A percentile compares a stretch with the other conserved stretches of the same genome.
Conservation (phyloP, 2,797 vertebrate species). For the Hafferia zeledoni region DNA sequence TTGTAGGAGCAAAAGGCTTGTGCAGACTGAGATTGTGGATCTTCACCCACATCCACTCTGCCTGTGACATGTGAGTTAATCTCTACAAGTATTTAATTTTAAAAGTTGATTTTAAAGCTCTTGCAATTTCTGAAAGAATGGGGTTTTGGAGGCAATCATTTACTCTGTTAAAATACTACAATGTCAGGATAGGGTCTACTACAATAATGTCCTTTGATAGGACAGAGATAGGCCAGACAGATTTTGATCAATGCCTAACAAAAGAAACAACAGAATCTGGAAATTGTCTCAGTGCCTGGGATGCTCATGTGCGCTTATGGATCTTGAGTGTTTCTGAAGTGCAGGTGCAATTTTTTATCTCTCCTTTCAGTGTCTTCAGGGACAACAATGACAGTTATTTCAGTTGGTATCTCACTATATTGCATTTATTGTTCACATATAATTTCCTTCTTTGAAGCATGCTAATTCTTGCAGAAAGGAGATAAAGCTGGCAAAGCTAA, state of each 20-base stretch:
- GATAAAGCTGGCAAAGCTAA: neutral
- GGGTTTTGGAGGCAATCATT: neutral
- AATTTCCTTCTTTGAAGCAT: neutral
- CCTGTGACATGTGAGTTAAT: constrained; percentile 8
- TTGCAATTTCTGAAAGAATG: neutral
- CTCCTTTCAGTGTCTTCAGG: neutral
- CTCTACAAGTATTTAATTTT: neutral
- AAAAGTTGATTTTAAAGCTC: neutral
- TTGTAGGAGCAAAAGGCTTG: neutral
- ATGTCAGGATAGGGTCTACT: neutral
- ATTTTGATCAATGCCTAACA: neutral
- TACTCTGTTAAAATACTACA: neutral
- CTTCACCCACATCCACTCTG: neutral
- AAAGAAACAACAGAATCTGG: neutral
- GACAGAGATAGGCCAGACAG: neutral
- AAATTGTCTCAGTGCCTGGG: neutral
- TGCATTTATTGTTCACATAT: neutral
- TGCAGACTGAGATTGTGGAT: neutral
- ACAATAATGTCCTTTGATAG: neutral
- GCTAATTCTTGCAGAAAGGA: neutral
- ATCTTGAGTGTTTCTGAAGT: neutral
- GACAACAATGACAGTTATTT: neutral
- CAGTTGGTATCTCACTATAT: neutral
- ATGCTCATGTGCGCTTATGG: neutral
- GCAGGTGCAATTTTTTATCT: neutral